These are phyloP conservation scores for Nycticebus coucang DNA, from an alignment of 2,113 vertebrate genomes.

Conservation along the genomic window DNA sequence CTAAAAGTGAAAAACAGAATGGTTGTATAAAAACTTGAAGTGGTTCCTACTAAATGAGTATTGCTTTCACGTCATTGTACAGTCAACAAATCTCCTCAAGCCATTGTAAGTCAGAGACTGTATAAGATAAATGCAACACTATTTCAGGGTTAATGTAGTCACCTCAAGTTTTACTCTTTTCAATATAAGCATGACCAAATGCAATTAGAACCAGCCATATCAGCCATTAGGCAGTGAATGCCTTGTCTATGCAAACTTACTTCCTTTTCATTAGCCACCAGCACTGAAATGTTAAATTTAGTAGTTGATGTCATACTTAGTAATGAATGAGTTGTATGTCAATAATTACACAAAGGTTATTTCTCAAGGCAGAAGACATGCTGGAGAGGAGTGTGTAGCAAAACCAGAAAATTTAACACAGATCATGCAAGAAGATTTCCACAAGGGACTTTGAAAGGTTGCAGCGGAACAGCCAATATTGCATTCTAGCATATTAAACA, in stretches of 20 bases:
- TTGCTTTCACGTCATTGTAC: background rate
- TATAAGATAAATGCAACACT: constrained; percentile 7
- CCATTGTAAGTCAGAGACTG: background rate
- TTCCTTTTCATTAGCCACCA: background rate
- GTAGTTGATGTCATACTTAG: background rate
- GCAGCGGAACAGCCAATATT: background rate
- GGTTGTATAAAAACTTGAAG: background rate
- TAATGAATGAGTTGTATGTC: background rate
- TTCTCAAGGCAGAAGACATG: background rate
- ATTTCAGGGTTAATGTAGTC: background rate
- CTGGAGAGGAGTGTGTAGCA: background rate
- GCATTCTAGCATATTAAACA: background rate
- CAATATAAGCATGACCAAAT: background rate
- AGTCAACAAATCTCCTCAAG: background rate
- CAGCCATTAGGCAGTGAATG: constrained; percentile 8
- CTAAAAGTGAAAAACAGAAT: background rate
- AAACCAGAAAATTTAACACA: background rate
- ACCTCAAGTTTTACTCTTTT: background rate
- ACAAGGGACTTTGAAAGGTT: background rate
- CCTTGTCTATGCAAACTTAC: background rate
- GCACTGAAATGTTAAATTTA: background rate
- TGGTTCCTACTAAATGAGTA: background rate
- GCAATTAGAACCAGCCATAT: background rate
- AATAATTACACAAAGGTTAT: constrained; percentile 12
- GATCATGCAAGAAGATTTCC: background rate